Evolutionary conservation across 2,888 invertebrate species (phyloP), one percentile per base, ranked within the genome.

Genomic region (Platycheirus albimanus): DNA sequence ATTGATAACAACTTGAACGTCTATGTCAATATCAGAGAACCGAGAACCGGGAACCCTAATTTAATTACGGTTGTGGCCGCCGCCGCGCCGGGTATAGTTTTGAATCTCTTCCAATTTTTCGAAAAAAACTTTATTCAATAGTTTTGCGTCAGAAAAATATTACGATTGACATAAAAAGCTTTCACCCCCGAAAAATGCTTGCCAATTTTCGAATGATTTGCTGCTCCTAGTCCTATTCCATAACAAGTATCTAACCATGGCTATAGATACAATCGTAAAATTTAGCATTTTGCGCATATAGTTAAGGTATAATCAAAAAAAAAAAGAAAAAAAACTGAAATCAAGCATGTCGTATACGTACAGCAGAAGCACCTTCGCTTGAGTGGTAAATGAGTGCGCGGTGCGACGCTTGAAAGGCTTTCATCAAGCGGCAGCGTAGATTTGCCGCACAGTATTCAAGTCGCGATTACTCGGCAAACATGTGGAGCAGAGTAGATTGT

Each of bases 381-480:
- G 74, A 80, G 69, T 74, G 79, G 75, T 58, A 71, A 81, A 81
- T 52, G 79, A 75, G 80, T 51, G 54, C 41, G 58, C 38, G 61
- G 15, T 41, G 58, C 38, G 61, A 54, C 77, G 71, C 66, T 67
- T 58, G 30, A 61, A 28, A 72, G 74, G 54, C 74, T 78, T 69
- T 78, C 51, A 30, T 43, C 52, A 58, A 79, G 54, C 75, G 45
- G 19, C 71, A 43, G 19, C 64, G 75, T 56, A 54, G 43, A 72
- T 56, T 43, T 24, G 69, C 43, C 67, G 69, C 54, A 43, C 83
- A 79, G 90, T 90, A 87, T 87, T 88, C 87, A 87, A 89, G 89
- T 87, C 89, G 89, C 89, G 88, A 89, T 89, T 90, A 89, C 86
- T 88, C 88, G 88, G 87, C 88, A 86, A 90, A 89, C 90, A 90